Base-by-base conservation (phyloP, 2,888 invertebrate species). In the Cactoblastis cactorum region DNA sequence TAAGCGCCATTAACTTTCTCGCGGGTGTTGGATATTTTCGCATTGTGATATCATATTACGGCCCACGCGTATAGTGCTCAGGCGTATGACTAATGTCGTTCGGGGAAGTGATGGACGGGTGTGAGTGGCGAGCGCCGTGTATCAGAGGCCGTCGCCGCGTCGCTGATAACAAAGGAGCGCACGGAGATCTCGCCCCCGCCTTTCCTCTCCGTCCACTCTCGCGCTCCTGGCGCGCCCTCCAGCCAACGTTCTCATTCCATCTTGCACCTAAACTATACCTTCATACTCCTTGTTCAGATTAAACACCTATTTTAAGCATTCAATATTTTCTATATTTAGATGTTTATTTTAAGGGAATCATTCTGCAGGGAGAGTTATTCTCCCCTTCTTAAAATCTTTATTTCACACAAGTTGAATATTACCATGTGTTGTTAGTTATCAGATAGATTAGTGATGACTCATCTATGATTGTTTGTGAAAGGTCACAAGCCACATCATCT, bases 1-100 rank as follows among this genome's bases (percentile, higher is more conserved):
- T 90, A 90, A 90, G 90, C 90, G 90, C 90, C 90, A 90, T 90
- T 90, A 90, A 89, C 90, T 90, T 90, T 90, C 90, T 90, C 90
- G 90, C 90, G 90, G 84, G 84, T 88, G 89, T 86, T 89, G 89
- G 84, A 83, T 90, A 90, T 90, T 90, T 90, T 90, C 86, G 90
- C 90, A 88, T 90, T 90, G 90, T 90, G 90, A 90, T 90, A 90
- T 90, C 90, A 90, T 90, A 84, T 90, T 89, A 89, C 90, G 80
- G 83, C 90, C 90, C 89, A 90, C 90, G 90, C 90, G 84, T 83
- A 75, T 80, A 83, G 77, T 83, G 80, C 71, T 82, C 79, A 76
- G 73, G 75, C 74, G 83, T 83, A 88, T 90, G 90, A 90, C 85
- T 90, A 90, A 90, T 89, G 85, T 80, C 71, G 77, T 88, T 87